These are phyloP conservation scores for Huso huso DNA, from an alignment of 2,797 vertebrate species.

Conservation along the genomic window DNA sequence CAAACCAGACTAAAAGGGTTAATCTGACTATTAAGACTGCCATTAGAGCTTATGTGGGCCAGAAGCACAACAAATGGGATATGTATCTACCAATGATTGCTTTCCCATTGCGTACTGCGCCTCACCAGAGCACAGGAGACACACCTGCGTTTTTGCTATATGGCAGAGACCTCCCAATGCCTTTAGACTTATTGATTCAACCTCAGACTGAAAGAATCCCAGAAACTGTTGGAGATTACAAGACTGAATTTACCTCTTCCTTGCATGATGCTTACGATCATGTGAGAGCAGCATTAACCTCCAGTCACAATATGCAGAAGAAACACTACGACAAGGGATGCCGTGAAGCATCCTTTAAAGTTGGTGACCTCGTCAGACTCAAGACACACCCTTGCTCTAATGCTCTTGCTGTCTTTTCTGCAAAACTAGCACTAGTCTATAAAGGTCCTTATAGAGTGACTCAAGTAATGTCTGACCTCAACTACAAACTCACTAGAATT, in stretches of 20 bases:
- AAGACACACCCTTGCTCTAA: conserved; percentile 10
- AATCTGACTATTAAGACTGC: conserved; percentile 14
- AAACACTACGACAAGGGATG: conserved; percentile 17
- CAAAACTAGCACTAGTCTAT: conserved; percentile 9
- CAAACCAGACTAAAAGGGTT: conserved; percentile 9
- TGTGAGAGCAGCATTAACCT: conserved; percentile 5
- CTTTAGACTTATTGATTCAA: conserved; percentile 5
- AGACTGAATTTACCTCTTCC: background rate
- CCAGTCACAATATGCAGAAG: conserved; percentile 13
- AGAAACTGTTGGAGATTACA: conserved; percentile 10
- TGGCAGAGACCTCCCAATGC: conserved; percentile 15
- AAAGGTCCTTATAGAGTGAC: conserved; percentile 8
- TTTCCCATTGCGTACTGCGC: conserved; percentile 9
- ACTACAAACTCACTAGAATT: conserved; percentile 3
- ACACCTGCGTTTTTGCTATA: conserved; percentile 5
- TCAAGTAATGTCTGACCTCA: conserved; percentile 2
- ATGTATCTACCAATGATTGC: conserved; percentile 3
- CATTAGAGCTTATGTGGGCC: conserved; percentile 6
- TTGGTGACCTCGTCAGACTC: conserved; percentile 9
- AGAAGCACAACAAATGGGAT: conserved; percentile 13
- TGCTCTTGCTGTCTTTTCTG: background rate
- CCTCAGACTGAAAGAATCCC: background rate
- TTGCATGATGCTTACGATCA: conserved; percentile 13
- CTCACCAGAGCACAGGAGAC: conserved; percentile 13
- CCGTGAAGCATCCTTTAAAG: conserved; percentile 8